Conservation (phyloP, 2,888 invertebrate species). For the Gasteruption jaculator region DNA sequence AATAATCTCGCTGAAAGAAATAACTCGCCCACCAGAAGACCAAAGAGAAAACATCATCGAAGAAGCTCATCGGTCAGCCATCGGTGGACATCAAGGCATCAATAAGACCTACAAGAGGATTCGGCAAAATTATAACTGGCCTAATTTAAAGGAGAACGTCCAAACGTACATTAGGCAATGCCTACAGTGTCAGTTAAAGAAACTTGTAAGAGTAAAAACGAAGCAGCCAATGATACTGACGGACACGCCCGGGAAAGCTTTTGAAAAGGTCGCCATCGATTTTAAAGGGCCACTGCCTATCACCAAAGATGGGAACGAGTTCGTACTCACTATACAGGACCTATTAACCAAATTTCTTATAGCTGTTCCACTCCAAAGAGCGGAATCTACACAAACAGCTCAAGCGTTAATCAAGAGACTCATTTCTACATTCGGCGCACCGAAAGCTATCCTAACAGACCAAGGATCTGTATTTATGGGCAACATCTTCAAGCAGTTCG, state of each 20-base stretch:
- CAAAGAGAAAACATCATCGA: slow-evolving; percentile 7
- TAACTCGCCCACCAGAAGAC: neutral
- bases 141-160: slow-evolving; percentile 17
- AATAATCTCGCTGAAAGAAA: too few relatives aligned
- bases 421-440: slow-evolving; percentile 18
- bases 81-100: slow-evolving; percentile 15
- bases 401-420: slow-evolving; percentile 14
- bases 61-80: slow-evolving; percentile 11
- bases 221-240: slow-evolving; percentile 14
- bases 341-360: slow-evolving; percentile 13
- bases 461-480: slow-evolving; percentile 18
- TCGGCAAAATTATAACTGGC: slow-evolving; percentile 17
- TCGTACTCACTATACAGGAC: slow-evolving; percentile 18
- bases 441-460: slow-evolving; percentile 15
- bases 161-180: slow-evolving; percentile 9
- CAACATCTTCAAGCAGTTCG: slow-evolving; percentile 10
- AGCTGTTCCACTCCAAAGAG: slow-evolving; percentile 10
- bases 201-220: slow-evolving; percentile 9
- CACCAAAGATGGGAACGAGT: slow-evolving; percentile 20
- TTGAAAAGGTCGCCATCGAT: slow-evolving; percentile 15
- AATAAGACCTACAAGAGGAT: slow-evolving; percentile 20
- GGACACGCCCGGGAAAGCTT: slow-evolving; percentile 11
- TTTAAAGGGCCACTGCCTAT: slow-evolving; percentile 19
- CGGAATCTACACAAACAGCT: slow-evolving; percentile 18
- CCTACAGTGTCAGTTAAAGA: slow-evolving; percentile 11